Evolutionary conservation across 2,888 invertebrate species (phyloP).

Genomic region (Diadegma fenestrale): DNA sequence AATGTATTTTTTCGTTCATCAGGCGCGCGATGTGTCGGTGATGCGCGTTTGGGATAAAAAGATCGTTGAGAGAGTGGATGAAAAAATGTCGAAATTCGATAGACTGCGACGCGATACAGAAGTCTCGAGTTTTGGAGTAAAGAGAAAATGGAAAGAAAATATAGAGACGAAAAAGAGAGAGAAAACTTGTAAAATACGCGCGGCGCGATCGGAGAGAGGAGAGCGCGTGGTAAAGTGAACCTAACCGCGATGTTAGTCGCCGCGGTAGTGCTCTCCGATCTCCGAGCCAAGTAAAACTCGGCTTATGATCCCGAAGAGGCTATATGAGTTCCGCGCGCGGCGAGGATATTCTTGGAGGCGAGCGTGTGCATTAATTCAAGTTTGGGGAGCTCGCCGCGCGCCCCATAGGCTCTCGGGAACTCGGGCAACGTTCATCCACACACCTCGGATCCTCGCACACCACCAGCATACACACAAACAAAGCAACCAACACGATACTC

Average conservation of each 20-base stretch:
- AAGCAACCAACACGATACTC: neutral
- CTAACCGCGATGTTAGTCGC: conserved; percentile 74
- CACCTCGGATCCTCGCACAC: conserved; percentile 10
- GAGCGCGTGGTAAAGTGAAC: conserved; percentile 67
- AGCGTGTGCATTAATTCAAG: conserved; percentile 80
- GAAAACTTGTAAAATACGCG: neutral
- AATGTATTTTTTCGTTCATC: conserved; percentile 3
- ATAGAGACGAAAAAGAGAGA: conserved; percentile 23
- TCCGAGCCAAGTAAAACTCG: conserved; percentile 70
- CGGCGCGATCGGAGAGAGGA: conserved; percentile 24
- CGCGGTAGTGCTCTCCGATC: conserved; percentile 70
- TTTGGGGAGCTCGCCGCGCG: conserved; percentile 73
- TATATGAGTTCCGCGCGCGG: conserved; percentile 66
- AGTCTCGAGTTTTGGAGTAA: neutral
- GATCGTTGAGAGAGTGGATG: neutral
- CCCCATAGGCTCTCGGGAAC: conserved; percentile 68
- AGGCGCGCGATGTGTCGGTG: neutral
- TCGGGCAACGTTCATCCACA: neutral
- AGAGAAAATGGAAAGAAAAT: conserved; percentile 17
- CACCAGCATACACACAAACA: conserved; percentile 6
- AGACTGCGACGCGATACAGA: neutral
- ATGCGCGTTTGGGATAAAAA: neutral
- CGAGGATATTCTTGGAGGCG: conserved; percentile 80
- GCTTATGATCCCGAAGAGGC: conserved; percentile 71
- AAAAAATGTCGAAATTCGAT: neutral